These are phyloP conservation scores for Hetaerina americana DNA, from an alignment of 1,140 invertebrate genomes.

Conservation along the genomic window DNA sequence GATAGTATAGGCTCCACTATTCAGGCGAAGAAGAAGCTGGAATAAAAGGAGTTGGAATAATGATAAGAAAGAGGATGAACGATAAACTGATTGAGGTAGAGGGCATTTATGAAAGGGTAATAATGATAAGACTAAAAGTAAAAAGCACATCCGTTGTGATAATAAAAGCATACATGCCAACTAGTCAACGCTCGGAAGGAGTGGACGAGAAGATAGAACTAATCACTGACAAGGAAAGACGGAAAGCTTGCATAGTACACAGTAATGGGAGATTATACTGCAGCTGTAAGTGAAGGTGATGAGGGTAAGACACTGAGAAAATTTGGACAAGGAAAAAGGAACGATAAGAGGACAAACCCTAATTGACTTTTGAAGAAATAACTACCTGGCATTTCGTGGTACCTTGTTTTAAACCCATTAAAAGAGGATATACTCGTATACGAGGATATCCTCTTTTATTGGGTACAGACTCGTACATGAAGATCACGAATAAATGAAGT, in stretches of 20 bases:
- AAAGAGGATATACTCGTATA: not conserved
- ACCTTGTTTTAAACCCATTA: not conserved
- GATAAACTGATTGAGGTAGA: not conserved
- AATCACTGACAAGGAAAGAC: too few relatives aligned
- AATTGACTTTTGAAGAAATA: not conserved
- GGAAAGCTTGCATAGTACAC: too few relatives aligned
- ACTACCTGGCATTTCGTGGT: not conserved
- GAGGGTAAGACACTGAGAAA: not conserved
- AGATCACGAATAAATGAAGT: not conserved
- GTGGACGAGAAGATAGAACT: constrained; percentile 18
- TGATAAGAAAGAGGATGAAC: not conserved
- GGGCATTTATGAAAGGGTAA: not conserved
- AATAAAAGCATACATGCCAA: constrained; percentile 18
- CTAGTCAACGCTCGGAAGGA: constrained; percentile 17
- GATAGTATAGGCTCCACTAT: too few relatives aligned
- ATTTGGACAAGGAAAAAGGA: not conserved
- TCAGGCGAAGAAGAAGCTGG: not conserved
- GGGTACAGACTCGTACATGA: too few relatives aligned
- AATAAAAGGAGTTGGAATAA: not conserved
- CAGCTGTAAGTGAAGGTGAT: not conserved
- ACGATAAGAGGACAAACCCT: not conserved
- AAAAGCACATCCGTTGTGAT: not conserved
- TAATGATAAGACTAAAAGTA: not conserved
- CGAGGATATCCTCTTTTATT: too few relatives aligned
- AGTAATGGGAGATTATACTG: too few relatives aligned